Conservation (phyloP, 1,140 invertebrate genomes). For the Epicauta chinensis region DNA sequence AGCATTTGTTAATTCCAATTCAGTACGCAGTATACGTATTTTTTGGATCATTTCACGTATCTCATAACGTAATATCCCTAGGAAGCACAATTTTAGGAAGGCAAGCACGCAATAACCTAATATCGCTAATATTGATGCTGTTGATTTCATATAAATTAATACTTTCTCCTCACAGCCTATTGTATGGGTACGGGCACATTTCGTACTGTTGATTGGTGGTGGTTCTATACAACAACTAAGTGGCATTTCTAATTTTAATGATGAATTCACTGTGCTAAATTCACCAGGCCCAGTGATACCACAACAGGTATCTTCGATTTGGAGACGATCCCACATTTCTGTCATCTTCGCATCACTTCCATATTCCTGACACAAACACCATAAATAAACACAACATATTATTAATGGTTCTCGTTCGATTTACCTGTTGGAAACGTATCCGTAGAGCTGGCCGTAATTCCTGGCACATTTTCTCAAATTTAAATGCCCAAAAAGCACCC, state of each 20-base stretch:
- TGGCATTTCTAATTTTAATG: conserved; percentile 30
- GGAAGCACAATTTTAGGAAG: conserved; percentile 84
- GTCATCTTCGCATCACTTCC: conserved; percentile 64
- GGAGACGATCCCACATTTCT: conserved; percentile 73
- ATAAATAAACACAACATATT: not conserved
- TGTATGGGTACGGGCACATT: conserved; percentile 22
- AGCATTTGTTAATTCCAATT: conserved; percentile 43
- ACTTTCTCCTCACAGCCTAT: conserved; percentile 64
- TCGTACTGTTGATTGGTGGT: conserved; percentile 18
- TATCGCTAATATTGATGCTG: conserved; percentile 75
- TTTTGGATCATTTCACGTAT: conserved; percentile 88
- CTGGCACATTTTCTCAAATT: conserved; percentile 67
- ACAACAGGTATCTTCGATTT: conserved; percentile 70
- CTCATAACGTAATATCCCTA: conserved; percentile 78
- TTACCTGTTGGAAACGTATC: conserved; percentile 28
- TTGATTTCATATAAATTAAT: conserved; percentile 65
- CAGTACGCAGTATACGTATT: conserved; percentile 58
- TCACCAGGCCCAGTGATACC: conserved; percentile 51
- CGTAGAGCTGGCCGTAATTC: conserved; percentile 62
- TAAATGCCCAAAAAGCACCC: conserved; percentile 81
- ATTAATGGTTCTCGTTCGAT: too few relatives aligned
- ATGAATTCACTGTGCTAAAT: conserved; percentile 21
- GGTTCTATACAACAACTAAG: conserved; percentile 36
- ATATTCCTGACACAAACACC: conserved; percentile 56
- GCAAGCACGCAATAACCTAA: conserved; percentile 84